Percentiles rank a stretch among this genome's conserved stretches.
phyloP scores from a whole-genome alignment of 2,113 vertebrate genomes.

The Psilopsiagon aurifrons region DNA sequence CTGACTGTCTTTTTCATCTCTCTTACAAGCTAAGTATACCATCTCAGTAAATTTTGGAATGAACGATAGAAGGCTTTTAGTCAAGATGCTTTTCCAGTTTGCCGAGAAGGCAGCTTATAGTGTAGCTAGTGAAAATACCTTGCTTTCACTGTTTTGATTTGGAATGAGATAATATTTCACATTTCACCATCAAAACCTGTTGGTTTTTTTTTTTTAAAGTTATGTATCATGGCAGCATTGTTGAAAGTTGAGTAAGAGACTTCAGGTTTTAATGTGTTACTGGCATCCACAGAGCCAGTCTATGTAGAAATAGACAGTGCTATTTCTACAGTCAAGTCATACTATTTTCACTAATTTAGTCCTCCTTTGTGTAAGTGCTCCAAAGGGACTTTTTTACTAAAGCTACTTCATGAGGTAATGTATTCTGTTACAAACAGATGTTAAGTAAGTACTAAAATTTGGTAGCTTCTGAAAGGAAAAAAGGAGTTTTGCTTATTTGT shows the following conservation, averaged over 20 bases:
- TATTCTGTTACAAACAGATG: not conserved
- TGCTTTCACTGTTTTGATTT: not conserved
- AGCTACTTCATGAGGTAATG: not conserved
- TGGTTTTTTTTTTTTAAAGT: rapidly evolving
- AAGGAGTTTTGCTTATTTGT: not conserved
- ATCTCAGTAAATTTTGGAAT: not conserved
- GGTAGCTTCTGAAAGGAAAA: not conserved
- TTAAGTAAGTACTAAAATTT: not conserved
- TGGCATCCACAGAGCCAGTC: rapidly evolving
- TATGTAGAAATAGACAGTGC: not conserved
- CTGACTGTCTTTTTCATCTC: not conserved
- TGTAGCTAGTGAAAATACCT: not conserved
- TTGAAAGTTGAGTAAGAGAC: not conserved
- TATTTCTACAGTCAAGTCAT: not conserved
- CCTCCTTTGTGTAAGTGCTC: not conserved
- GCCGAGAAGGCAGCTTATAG: not conserved
- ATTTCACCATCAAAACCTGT: not conserved
- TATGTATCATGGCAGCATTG: not conserved
- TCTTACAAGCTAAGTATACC: rapidly evolving
- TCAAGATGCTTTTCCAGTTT: not conserved
- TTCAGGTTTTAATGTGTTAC: not conserved
- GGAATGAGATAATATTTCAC: not conserved
- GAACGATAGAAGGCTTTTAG: not conserved
- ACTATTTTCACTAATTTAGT: not conserved
- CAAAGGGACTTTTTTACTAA: not conserved